Conservation (phyloP, 2,888 invertebrate genomes). For the Thysanoteuthis rhombus region DNA sequence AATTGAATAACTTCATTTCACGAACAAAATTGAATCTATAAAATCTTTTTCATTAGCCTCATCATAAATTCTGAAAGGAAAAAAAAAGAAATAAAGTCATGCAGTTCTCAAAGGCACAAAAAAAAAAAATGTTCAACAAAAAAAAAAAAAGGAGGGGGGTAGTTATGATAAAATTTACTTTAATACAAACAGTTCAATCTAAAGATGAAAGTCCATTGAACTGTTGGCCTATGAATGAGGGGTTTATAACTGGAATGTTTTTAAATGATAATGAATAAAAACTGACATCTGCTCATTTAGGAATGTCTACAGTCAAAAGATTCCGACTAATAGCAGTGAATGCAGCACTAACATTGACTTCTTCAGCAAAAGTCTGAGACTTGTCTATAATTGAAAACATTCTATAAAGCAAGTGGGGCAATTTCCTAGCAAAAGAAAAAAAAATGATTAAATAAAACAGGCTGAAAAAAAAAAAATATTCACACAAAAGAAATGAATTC, state of each 20-base stretch:
- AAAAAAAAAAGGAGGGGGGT: neutral
- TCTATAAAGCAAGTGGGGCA: neutral
- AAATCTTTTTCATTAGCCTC: neutral
- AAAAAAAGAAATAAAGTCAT: neutral
- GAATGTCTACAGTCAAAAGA: neutral
- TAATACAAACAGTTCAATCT: neutral
- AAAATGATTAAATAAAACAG: neutral
- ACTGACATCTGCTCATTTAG: neutral
- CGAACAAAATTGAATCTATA: too few species aligned
- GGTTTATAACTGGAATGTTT: neutral
- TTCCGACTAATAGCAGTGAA: neutral
- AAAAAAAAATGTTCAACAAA: neutral
- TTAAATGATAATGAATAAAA: neutral
- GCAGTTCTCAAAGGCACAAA: neutral
- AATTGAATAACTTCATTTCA: too few species aligned
- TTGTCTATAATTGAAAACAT: neutral
- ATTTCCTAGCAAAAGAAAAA: neutral
- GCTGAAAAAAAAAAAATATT: neutral
- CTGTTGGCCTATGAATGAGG: neutral
- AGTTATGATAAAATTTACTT: neutral
- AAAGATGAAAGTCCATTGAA: neutral
- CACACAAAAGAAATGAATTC: neutral
- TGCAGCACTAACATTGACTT: neutral
- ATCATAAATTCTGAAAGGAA: neutral
- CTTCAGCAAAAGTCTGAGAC: neutral